Conservation (phyloP, 2,888 invertebrate species). For the Sesia apiformis region DNA sequence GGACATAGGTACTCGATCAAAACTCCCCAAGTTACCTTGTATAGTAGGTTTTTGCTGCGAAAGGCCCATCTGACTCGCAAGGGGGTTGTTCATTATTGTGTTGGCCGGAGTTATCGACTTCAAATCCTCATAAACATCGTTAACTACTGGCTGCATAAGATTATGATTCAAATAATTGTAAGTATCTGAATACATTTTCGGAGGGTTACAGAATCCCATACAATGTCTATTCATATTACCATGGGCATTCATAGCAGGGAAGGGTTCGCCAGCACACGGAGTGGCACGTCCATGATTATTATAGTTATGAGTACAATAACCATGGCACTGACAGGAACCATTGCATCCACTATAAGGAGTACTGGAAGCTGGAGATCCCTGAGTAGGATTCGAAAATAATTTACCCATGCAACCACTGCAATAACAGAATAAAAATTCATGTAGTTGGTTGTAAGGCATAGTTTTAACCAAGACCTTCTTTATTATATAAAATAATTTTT, state of each 20-base stretch:
- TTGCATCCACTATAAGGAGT: conserved; percentile 26
- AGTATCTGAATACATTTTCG: conserved; percentile 49
- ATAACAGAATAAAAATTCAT: conserved; percentile 8
- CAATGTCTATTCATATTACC: conserved; percentile 11
- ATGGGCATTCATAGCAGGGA: neutral
- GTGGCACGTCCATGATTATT: neutral
- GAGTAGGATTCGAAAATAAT: conserved; percentile 37
- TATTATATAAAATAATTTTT: too few relatives aligned
- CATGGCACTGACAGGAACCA: conserved; percentile 27
- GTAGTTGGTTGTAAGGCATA: neutral
- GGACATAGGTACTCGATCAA: neutral
- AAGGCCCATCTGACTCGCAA: conserved; percentile 39
- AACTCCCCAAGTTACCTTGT: conserved; percentile 3
- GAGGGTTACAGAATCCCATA: conserved; percentile 44
- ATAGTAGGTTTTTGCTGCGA: conserved; percentile 8
- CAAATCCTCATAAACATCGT: conserved; percentile 58
- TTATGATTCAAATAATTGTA: conserved; percentile 50
- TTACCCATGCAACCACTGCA: conserved; percentile 66
- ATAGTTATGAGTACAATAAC: conserved; percentile 8
- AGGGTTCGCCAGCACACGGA: conserved; percentile 14
- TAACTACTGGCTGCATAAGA: conserved; percentile 52
- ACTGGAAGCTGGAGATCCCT: conserved; percentile 8
- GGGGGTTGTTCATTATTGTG: conserved; percentile 41
- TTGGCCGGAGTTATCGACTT: conserved; percentile 45
- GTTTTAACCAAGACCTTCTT: too few relatives aligned